Conservation (phyloP, 2,888 invertebrate genomes). For the Volucella zonaria region DNA sequence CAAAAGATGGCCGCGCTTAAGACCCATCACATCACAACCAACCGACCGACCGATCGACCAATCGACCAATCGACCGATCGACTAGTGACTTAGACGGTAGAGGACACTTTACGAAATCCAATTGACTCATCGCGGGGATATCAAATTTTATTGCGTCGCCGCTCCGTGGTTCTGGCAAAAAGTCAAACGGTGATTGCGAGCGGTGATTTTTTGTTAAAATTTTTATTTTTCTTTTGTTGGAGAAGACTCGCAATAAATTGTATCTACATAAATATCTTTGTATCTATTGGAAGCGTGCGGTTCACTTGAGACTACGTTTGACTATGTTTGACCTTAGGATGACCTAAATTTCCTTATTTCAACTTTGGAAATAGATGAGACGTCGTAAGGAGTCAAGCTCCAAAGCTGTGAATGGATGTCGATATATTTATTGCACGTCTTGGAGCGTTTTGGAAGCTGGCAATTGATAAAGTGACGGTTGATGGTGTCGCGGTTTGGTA, state of each 20-base stretch:
- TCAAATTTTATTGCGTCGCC: slow-evolving; percentile 47
- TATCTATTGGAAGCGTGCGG: slow-evolving; percentile 39
- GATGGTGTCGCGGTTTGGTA: slow-evolving; percentile 27
- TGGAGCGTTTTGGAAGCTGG: slow-evolving; percentile 26
- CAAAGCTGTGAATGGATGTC: slow-evolving; percentile 58
- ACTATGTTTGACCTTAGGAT: slow-evolving; percentile 56
- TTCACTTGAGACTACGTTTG: slow-evolving; percentile 29
- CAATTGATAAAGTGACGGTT: not conserved
- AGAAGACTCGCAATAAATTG: slow-evolving; percentile 46
- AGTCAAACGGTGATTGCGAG: slow-evolving; percentile 52
- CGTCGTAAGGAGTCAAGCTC: not conserved
- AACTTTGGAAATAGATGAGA: slow-evolving; percentile 31
- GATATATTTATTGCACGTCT: slow-evolving; percentile 71
- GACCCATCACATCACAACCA: not conserved
- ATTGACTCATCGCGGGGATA: slow-evolving; percentile 61
- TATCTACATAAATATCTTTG: slow-evolving; percentile 1
- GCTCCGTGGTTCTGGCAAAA: not conserved
- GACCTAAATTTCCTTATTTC: slow-evolving; percentile 68
- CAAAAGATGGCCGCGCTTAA: slow-evolving; percentile 35
- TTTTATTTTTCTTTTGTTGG: not conserved
- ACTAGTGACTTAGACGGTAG: not conserved
- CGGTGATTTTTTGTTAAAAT: too few relatives aligned
- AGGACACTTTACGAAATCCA: slow-evolving; percentile 56
- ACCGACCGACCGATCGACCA: not conserved
- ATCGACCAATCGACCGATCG: not conserved